Base-by-base conservation (phyloP, 2,888 invertebrate species). In the Drosophila kanekoi region DNA sequence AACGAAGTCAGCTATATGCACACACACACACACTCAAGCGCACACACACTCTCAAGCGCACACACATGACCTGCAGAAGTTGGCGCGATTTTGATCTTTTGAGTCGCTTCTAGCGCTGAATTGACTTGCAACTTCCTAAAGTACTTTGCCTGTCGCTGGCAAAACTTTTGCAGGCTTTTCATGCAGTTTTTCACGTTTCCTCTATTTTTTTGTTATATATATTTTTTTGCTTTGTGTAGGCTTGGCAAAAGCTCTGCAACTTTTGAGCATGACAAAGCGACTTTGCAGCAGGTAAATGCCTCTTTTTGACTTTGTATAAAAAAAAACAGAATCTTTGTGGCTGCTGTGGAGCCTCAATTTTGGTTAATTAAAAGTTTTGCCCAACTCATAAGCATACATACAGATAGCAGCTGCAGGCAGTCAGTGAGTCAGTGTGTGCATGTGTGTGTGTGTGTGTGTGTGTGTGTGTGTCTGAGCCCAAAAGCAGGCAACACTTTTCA, bases 281-380 rank as follows among this genome's bases (percentile, higher is more conserved):
- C 45, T 59, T 56, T 38, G 49, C 11, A 43, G 13, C 43, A 65
- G 66, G 67, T 58, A 72, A 72, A 72, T 67, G 61, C 52, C 38
- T 49, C 51, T 60, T 61, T 71, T 59, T 70, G 54, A 37, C 49
- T 67, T 72, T 63, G 52, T 56, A 32, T 23, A 35, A 67, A 66
- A 28, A 23, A 23, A 28, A 28, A n/a, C n/a, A n/a, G 18, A 71
- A 32, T 68, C 65, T 74, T 77, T 74, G 83, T 65, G 65, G 62
- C 38, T 43, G 54, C 47, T 43, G 62, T 56, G 51, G 58, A 62
- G 53, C 77, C 77, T 68, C 72, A 75, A 81, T 81, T 79, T 81
- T 79, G 82, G 79, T 69, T 79, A 81, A 79, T 79, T 79, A 79
- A 81, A 81, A 76, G 66, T 81, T 81, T 64, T 64, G 23, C 68